Base-by-base conservation (phyloP, 2,888 invertebrate genomes). In the Horisme vitalbata region DNA sequence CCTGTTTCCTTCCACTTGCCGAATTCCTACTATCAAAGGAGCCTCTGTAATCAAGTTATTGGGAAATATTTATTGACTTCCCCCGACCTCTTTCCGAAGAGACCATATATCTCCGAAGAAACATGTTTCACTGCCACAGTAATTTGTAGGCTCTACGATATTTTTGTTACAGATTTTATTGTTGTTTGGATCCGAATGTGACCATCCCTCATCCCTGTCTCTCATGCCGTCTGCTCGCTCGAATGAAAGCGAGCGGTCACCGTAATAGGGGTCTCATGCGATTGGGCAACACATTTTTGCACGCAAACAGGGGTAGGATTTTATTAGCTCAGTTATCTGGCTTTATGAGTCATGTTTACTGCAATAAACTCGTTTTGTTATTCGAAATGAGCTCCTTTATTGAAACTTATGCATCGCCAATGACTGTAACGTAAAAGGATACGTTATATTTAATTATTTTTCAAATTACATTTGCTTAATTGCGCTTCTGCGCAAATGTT, bases 321-420 rank as follows among this genome's bases (percentile, higher is more conserved):
- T 82, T 81, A 82, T 81, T 75, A 73, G 75, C 68, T 60, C 65
- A 66, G 68, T 71, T 76, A 79, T 79, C 79, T 76, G 65, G 66
- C 68, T 82, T 83, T 82, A 83, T 76, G 79, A 76, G 65, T 68
- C 75, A 74, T 77, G 76, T 77, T 77, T 68, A 65, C 70, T 70
- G 73, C 67, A 71, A 74, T 79, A 79, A 79, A 76, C 68, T 71
- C 58, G 65, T 66, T 68, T n/a, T 56, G 56, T 71, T 67, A 59
- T 64, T 59, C 55, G 41, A 58, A 69, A 68, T 63, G 61, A 65
- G 65, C 57, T 66, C 53, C 57, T 59, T 64, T 69, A 75, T 75
- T 73, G 71, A 71, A 74, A 68, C 66, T 68, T 70, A 70, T 70
- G 60, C 57, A 65, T 63, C 63, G 65, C 59, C 69, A 61, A 75